Conservation (phyloP, 2,113 vertebrate genomes). For the Phasianus colchicus region DNA sequence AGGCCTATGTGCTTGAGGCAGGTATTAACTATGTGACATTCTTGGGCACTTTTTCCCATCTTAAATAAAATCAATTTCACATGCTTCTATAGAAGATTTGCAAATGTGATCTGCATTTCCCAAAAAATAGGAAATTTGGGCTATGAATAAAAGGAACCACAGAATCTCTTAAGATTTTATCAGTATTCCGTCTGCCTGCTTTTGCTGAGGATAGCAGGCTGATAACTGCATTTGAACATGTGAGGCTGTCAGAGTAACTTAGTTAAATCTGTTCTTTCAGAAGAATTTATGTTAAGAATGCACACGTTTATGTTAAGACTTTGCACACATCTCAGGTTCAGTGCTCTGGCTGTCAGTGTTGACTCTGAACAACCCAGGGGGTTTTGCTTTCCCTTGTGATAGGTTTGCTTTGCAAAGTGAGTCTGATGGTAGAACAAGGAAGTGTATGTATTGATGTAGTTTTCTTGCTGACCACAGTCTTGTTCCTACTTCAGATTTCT, state of each 20-base stretch:
- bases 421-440: neutral
- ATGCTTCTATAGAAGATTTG: neutral
- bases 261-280: neutral
- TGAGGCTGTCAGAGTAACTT: neutral
- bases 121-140: neutral
- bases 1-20: neutral
- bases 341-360: neutral
- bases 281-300: neutral
- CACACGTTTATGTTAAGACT: neutral
- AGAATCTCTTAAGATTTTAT: neutral
- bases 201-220: neutral
- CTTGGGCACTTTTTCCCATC: neutral
- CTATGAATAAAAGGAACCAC: neutral
- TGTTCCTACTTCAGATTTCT: neutral
- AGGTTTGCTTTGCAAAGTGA: constrained; percentile 9
- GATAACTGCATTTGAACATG: neutral
- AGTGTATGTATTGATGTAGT: neutral
- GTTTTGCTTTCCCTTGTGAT: constrained; percentile 23
- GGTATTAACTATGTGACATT: neutral
- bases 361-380: neutral
- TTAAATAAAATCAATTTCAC: neutral
- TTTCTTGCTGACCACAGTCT: neutral
- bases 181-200: neutral
- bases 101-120: neutral
- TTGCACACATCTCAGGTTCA: neutral